Conservation (phyloP, 92 coral and sea anemone species). For the Isaurus tuberculatus region DNA sequence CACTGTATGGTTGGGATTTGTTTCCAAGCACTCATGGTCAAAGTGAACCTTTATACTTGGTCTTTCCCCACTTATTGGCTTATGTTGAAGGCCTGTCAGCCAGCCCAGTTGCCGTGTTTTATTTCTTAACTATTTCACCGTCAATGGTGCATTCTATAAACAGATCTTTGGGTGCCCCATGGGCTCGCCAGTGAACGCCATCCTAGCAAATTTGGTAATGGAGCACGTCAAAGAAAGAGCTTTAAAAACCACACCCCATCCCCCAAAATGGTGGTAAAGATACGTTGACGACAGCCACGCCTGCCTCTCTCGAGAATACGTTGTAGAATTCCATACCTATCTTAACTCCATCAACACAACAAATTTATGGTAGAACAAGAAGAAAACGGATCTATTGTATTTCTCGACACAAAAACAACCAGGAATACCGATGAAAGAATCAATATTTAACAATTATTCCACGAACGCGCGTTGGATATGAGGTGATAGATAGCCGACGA, state of each 20-base stretch:
- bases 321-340: slow-evolving; percentile 50
- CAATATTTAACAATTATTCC: too few relatives aligned
- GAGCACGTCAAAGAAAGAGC: slow-evolving; percentile 57
- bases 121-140: slow-evolving; percentile 29
- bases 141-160: slow-evolving; percentile 28
- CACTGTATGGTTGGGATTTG: too few relatives aligned
- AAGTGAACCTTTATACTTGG: neutral
- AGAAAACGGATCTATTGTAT: slow-evolving; percentile 15
- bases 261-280: slow-evolving; percentile 66
- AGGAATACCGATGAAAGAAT: slow-evolving; percentile 18
- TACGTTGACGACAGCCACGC: slow-evolving; percentile 67
- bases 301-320: slow-evolving; percentile 21
- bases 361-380: neutral
- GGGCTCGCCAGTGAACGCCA: slow-evolving; percentile 62
- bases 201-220: slow-evolving; percentile 50
- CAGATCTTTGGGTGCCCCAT: slow-evolving; percentile 62
- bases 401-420: slow-evolving; percentile 33
- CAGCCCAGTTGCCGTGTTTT: too few relatives aligned
- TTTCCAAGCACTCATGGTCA: slow-evolving; percentile 57
- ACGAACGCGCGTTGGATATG: too few relatives aligned
- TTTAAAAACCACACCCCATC: slow-evolving; percentile 18
- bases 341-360: slow-evolving; percentile 51
- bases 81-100: slow-evolving; percentile 67
- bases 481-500: too few relatives aligned
- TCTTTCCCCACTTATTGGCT: slow-evolving; percentile 18